Base-by-base conservation (phyloP, 2,113 vertebrate species). In the Cichladusa arquata region DNA sequence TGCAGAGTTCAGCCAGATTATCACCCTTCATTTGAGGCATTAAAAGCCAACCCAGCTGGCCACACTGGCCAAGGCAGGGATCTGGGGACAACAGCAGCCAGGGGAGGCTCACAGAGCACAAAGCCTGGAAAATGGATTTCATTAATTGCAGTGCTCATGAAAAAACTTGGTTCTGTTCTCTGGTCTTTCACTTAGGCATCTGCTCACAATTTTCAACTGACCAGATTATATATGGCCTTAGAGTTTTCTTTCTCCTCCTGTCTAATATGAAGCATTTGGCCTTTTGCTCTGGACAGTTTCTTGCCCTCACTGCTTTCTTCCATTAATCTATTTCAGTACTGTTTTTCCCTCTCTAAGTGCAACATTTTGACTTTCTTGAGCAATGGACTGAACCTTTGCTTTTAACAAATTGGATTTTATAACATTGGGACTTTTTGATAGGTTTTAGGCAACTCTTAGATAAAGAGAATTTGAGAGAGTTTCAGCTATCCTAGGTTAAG, bases 361-460 rank as follows among this genome's bases (percentile, higher is more conserved):
- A 92, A 80, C 58, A 22, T 88, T 93, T 93, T 92, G 38, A n/a
- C 57, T 85, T 67, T 67, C 66, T 86, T 60, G 66, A 96, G 86
- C 3, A 17, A 90, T 72, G 50, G 71, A 72, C 28, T 77, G 71
- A 76, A 83, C 82, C 17, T 90, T 88, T 90, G 66, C 29, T 90
- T 93, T 88, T 85, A 84, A 79, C n/a, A 71, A 64, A 76, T 82
- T 60, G 62, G 4, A 18, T 85, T 95, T 77, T 80, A 19, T 42
- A 95, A 69, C 24, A 24, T 3, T 44, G 36, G 60, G 79, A 77
- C 53, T 82, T 90, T 48, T 67, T 3, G 2, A 57, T 34, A 72
- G 29, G 20, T 79, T 76, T 82, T 64, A 45, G 45, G 36, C 29
- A 92, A 28, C n/a, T 69, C 26, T 53, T 9, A 42, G 33, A 45